Conservation (phyloP, 2,888 invertebrate genomes). For the Nysson spinosus region DNA sequence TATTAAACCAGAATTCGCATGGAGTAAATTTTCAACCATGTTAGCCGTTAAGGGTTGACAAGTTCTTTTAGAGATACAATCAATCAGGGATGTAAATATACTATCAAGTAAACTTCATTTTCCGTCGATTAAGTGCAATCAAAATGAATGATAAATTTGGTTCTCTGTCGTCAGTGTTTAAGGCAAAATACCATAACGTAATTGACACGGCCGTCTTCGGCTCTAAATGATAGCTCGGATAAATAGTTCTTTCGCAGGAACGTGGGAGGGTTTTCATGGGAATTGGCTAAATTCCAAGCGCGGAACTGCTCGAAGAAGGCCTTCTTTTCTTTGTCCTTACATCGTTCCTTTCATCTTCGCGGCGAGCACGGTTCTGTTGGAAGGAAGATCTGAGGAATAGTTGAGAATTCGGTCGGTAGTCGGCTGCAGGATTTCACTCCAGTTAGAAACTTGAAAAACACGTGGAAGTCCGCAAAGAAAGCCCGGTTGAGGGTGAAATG, state of each 20-base stretch:
- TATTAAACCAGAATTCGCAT: no score
- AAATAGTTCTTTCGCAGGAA: constrained; percentile 55
- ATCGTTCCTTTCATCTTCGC: constrained; percentile 31
- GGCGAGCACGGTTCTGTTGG: constrained; percentile 18
- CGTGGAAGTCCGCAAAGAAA: constrained; percentile 11
- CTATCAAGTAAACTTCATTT: no score
- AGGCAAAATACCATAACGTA: no score
- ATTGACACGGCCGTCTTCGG: constrained; percentile 6
- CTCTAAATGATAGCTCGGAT: constrained; percentile 52
- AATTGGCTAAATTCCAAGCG: constrained; percentile 66
- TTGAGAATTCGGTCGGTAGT: constrained; percentile 67
- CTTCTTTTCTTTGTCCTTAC: constrained; percentile 54
- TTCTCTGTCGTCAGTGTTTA: no score
- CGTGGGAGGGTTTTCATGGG: constrained; percentile 57
- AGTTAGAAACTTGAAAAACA: constrained; percentile 33
- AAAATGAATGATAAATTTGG: no score
- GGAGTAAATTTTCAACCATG: no score
- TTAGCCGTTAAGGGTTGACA: no score
- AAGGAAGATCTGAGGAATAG: constrained; percentile 73
- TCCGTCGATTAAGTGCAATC: no score
- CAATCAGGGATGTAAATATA: no score
- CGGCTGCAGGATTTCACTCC: constrained; percentile 49
- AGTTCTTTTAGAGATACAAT: no score
- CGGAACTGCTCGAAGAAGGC: constrained; percentile 15
- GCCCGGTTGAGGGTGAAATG: background rate